These are phyloP conservation scores for Parauchenoglanis ngamensis DNA, from an alignment of 2,797 vertebrate genomes.

Conservation along the genomic window DNA sequence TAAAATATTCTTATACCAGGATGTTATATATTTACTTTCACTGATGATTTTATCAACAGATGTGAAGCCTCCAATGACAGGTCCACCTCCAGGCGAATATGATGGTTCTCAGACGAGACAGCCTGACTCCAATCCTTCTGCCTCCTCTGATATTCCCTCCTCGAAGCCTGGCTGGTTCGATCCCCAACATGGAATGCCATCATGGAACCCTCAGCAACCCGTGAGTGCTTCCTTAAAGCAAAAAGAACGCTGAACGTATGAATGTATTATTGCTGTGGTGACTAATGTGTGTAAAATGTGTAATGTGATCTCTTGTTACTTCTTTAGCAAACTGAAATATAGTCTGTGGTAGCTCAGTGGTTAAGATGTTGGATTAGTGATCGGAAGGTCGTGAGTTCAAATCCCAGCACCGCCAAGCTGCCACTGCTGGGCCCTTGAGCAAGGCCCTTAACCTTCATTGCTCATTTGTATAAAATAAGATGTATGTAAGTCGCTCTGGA, in stretches of 20 bases:
- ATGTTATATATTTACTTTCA: background rate
- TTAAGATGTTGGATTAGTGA: background rate
- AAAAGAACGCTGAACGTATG: background rate
- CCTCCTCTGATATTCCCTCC: slow-evolving; percentile 83
- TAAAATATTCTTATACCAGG: background rate
- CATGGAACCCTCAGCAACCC: slow-evolving; percentile 92
- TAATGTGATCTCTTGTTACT: background rate
- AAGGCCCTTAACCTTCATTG: too few relatives aligned
- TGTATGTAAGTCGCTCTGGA: too few relatives aligned
- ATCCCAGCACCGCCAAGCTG: too few relatives aligned
- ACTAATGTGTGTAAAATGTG: background rate
- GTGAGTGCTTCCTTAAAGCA: slow-evolving; percentile 57
- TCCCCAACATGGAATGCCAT: slow-evolving; percentile 86
- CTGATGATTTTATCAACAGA: slow-evolving; percentile 73
- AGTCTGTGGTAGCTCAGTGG: background rate
- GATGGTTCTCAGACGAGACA: slow-evolving; percentile 76
- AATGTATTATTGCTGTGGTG: background rate
- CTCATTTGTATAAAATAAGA: too few relatives aligned
- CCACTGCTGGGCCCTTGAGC: too few relatives aligned
- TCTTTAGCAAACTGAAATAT: background rate
- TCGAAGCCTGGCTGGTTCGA: slow-evolving; percentile 93
- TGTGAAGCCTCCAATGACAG: slow-evolving; percentile 81
- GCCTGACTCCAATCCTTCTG: slow-evolving; percentile 81
- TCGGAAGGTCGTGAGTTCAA: too few relatives aligned
- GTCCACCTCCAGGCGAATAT: slow-evolving; percentile 82